phyloP scores from a whole-genome alignment of 2,797 vertebrate genomes.

The Mormyrus proboscirostris region DNA sequence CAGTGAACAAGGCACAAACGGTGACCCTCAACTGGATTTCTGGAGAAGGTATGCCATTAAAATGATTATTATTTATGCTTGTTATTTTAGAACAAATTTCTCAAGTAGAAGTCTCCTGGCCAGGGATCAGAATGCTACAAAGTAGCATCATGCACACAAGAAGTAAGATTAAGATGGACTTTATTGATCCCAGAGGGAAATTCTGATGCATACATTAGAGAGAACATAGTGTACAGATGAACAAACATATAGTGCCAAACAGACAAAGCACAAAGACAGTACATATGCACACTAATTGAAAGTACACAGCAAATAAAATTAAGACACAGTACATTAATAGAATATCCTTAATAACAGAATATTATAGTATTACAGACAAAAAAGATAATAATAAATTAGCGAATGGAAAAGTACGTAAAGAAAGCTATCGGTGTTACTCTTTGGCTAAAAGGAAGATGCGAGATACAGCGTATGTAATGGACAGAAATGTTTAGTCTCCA shows the following conservation, averaged over 20 bases:
- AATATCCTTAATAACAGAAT: background rate
- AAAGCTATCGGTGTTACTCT: background rate
- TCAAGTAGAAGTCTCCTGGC: background rate
- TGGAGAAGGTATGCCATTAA: background rate
- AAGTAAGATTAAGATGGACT: background rate
- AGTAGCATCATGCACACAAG: background rate
- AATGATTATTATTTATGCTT: background rate
- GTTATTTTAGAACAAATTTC: background rate
- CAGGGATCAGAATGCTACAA: background rate
- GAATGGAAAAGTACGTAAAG: background rate
- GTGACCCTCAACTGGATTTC: background rate
- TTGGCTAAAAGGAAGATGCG: background rate
- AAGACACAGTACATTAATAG: background rate
- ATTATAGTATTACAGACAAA: background rate
- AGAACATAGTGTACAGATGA: background rate
- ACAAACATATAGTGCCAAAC: background rate
- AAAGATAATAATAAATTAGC: background rate
- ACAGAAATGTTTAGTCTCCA: background rate
- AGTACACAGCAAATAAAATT: background rate
- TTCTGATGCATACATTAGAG: background rate
- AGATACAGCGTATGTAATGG: background rate
- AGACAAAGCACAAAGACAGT: background rate
- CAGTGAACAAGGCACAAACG: background rate
- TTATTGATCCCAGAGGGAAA: background rate
- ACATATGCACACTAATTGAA: background rate